Conservation (phyloP, 2,888 invertebrate genomes). For the Hydrotaea diabolus region DNA sequence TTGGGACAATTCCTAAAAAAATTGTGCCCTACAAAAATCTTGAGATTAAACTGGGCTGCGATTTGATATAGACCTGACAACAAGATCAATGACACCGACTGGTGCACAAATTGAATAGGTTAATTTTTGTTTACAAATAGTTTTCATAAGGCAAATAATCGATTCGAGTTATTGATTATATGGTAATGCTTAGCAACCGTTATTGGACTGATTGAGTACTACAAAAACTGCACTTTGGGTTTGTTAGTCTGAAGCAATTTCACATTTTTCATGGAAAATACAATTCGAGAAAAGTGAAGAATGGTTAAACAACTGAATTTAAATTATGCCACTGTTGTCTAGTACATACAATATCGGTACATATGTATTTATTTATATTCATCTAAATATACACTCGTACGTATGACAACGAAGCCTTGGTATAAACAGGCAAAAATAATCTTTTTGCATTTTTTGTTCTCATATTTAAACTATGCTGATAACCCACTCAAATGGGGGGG, state of each 20-base stretch:
- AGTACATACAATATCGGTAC: neutral
- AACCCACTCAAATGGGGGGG: conserved; percentile 5
- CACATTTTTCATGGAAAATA: neutral
- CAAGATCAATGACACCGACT: too few relatives aligned
- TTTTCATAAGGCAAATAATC: too few relatives aligned
- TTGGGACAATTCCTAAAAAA: too few relatives aligned
- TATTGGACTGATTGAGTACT: too few relatives aligned
- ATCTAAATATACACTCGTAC: neutral
- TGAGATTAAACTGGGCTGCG: too few relatives aligned
- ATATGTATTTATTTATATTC: neutral
- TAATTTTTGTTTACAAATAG: too few relatives aligned
- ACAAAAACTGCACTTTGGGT: neutral
- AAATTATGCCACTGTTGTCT: neutral
- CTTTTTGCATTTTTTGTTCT: neutral
- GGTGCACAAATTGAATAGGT: too few relatives aligned
- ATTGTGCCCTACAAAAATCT: too few relatives aligned
- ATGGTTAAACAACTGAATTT: neutral
- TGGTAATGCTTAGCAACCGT: neutral
- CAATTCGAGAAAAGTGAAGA: neutral
- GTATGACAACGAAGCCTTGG: neutral
- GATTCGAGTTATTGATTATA: too few relatives aligned
- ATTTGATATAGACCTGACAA: too few relatives aligned
- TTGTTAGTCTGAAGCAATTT: neutral
- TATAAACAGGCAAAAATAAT: neutral
- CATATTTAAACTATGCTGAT: neutral